Evolutionary conservation across 1,140 invertebrate genomes (phyloP).

Genomic region (Drosophila tani): DNA sequence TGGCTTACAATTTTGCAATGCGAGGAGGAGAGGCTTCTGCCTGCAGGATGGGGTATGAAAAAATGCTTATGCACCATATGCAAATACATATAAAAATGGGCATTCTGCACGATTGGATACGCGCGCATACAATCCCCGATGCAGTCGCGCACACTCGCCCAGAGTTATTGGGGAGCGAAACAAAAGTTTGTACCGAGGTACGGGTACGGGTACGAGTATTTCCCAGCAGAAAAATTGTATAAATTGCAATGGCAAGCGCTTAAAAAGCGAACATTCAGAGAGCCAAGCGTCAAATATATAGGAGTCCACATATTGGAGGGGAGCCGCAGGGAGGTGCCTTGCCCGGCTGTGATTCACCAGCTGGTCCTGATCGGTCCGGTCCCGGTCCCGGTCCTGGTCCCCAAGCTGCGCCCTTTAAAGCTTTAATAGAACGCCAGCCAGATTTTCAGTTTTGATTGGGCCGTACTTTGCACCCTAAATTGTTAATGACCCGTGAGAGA

Average conservation of each 20-base stretch:
- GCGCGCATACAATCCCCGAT: constrained; percentile 31
- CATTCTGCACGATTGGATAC: constrained; percentile 77
- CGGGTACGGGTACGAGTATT: constrained; percentile 18
- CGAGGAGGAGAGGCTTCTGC: constrained; percentile 6
- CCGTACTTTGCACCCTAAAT: constrained; percentile 41
- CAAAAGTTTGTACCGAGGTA: constrained; percentile 63
- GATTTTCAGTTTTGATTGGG: constrained; percentile 10
- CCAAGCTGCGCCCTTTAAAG: constrained; percentile 30
- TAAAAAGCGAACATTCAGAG: constrained; percentile 22
- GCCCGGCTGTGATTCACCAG: constrained; percentile 51
- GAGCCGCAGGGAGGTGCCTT: constrained; percentile 3
- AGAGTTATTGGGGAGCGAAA: constrained; percentile 58
- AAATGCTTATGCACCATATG: constrained; percentile 80
- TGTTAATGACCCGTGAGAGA: constrained; percentile 36
- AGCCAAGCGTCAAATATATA: constrained; percentile 40
- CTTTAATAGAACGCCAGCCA: constrained; percentile 39
- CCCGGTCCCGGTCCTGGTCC: not conserved
- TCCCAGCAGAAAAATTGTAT: constrained; percentile 55
- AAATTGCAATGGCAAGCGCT: constrained; percentile 54
- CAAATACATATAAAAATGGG: constrained; percentile 75
- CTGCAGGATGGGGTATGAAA: constrained; percentile 49
- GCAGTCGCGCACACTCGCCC: constrained; percentile 22
- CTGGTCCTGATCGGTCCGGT: constrained; percentile 12
- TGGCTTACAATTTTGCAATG: constrained; percentile 24
- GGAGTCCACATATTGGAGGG: constrained; percentile 56